Percentiles rank a stretch among this genome's conserved stretches.
phyloP scores from a whole-genome alignment of 2,113 vertebrate species.

The Proterorhinus semilunaris region DNA sequence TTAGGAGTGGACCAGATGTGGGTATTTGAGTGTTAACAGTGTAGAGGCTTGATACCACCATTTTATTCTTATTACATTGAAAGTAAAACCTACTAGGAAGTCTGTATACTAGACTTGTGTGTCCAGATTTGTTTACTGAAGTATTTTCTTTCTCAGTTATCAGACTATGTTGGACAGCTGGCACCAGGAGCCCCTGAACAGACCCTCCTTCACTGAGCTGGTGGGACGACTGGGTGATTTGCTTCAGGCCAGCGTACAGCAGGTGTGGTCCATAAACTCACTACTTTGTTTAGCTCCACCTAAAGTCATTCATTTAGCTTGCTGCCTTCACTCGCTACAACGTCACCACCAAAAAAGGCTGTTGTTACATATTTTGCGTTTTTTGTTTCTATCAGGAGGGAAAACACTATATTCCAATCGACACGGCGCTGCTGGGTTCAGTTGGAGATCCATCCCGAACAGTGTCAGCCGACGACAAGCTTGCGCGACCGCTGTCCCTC shows the following conservation, averaged over 20 bases:
- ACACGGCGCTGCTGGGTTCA: conserved; percentile 82
- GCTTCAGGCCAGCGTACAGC: conserved; percentile 93
- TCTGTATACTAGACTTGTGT: background rate
- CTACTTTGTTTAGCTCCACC: too few relatives aligned
- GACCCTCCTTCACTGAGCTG: conserved; percentile 88
- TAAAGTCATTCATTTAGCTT: too few relatives aligned
- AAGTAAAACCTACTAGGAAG: background rate
- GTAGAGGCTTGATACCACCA: background rate
- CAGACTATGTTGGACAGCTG: conserved; percentile 95
- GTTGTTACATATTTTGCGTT: conserved; percentile 6
- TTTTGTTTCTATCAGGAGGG: conserved; percentile 80
- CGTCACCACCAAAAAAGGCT: too few relatives aligned
- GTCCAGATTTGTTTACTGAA: conserved; percentile 7
- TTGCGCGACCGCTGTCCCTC: conserved; percentile 71
- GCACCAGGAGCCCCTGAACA: conserved; percentile 81
- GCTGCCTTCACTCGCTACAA: too few relatives aligned
- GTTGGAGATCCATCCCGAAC: conserved; percentile 70
- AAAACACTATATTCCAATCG: conserved; percentile 93
- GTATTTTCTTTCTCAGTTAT: conserved; percentile 72
- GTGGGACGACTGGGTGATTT: conserved; percentile 89
- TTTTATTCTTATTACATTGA: background rate
- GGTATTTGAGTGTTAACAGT: conserved; percentile 12
- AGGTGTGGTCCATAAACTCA: conserved; percentile 70
- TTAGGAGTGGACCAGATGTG: conserved; percentile 35
- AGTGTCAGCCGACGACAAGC: conserved; percentile 71